Evolutionary conservation across 1,140 invertebrate genomes (phyloP).

Genomic region (Leptestheria dahalacensis): DNA sequence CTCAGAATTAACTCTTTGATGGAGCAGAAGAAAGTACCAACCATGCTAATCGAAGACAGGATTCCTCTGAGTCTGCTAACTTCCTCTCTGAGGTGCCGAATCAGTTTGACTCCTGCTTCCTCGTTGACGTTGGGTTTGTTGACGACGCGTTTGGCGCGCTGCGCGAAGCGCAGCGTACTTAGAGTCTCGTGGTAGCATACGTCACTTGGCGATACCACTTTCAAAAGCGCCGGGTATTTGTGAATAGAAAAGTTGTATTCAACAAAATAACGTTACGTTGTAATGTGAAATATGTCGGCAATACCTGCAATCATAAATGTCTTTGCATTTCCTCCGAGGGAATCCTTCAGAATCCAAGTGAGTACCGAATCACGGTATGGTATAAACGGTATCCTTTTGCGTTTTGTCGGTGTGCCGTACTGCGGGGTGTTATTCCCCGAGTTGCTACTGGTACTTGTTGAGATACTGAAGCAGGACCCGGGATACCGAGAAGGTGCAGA

Average conservation of each 20-base stretch:
- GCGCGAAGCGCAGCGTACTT: constrained; percentile 50
- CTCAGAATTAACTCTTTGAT: not conserved
- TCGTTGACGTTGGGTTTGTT: constrained; percentile 48
- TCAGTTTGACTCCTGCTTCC: constrained; percentile 40
- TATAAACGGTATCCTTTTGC: constrained; percentile 40
- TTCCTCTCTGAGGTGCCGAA: constrained; percentile 39
- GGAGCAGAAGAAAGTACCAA: constrained; percentile 2
- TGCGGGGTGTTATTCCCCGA: not conserved
- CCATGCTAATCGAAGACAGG: constrained; percentile 27
- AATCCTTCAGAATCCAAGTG: constrained; percentile 81
- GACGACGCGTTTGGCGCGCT: constrained; percentile 49
- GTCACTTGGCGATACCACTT: constrained; percentile 39
- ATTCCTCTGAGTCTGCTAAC: constrained; percentile 36
- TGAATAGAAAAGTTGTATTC: too few relatives aligned
- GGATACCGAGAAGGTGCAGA: not conserved
- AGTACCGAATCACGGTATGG: constrained; percentile 81
- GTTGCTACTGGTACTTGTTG: constrained; percentile 6
- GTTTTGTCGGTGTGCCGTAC: constrained; percentile 13
- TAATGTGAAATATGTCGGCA: not conserved
- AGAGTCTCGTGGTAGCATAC: constrained; percentile 51
- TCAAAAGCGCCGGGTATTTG: too few relatives aligned
- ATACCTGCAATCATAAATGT: constrained; percentile 75
- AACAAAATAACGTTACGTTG: too few relatives aligned
- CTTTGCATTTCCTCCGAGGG: constrained; percentile 81
- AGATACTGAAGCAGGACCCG: not conserved